phyloP scores from a whole-genome alignment of 2,113 vertebrate genomes.

The Lycaon pictus region DNA sequence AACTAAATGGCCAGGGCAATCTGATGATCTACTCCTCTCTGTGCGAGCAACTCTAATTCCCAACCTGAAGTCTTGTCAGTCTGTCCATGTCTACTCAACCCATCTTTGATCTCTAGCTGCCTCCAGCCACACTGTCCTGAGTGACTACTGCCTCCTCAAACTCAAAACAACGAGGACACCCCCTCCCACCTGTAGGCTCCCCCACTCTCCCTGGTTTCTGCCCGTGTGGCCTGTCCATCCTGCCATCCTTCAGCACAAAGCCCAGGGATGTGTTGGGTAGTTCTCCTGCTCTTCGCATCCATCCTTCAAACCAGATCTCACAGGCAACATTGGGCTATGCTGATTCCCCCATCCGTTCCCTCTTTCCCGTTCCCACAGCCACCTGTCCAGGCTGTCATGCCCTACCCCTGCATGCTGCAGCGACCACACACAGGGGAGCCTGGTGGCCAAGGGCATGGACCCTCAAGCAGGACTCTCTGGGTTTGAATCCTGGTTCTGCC shows the following conservation, averaged over 20 bases:
- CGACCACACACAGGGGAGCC: background rate
- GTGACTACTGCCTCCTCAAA: background rate
- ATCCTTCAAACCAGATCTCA: background rate
- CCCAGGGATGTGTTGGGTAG: background rate
- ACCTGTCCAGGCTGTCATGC: background rate
- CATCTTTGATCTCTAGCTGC: background rate
- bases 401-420: background rate
- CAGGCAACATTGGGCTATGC: background rate
- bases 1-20: background rate
- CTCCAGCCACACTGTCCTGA: background rate
- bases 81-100: background rate
- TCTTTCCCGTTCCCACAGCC: fast-evolving
- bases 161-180: background rate
- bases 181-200: background rate
- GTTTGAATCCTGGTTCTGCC: background rate
- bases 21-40: background rate
- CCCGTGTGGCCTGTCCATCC: fast-evolving
- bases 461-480: background rate
- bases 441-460: background rate
- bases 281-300: background rate
- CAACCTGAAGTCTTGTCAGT: background rate
- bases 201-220: background rate
- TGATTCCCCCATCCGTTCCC: background rate
- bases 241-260: background rate
- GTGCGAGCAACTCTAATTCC: background rate